Conservation (phyloP, 2,113 vertebrate genomes). For the Climacteris rufus region DNA sequence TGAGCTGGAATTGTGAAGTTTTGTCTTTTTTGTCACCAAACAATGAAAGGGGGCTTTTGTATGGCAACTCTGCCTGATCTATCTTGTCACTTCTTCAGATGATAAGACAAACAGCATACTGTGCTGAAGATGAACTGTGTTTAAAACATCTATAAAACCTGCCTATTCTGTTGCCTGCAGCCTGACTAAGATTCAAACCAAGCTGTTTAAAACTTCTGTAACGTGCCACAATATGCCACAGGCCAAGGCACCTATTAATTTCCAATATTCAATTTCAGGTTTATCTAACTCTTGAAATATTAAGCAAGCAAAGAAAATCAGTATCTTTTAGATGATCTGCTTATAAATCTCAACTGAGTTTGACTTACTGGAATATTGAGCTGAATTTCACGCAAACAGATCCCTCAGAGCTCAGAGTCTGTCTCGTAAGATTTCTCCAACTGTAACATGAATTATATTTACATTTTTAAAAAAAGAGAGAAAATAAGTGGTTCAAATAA, state of each 20-base stretch:
- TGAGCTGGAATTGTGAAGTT: background rate
- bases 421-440: background rate
- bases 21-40: background rate
- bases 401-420: background rate
- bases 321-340: background rate
- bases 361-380: background rate
- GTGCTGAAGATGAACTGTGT: background rate
- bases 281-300: background rate
- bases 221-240: background rate
- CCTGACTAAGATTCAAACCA: background rate
- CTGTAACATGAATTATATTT: background rate
- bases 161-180: background rate
- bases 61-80: background rate
- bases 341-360: background rate
- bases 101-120: background rate
- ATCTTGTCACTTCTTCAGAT: background rate
- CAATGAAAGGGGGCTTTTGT: background rate
- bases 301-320: background rate
- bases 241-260: background rate
- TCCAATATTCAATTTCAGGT: background rate
- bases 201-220: background rate
- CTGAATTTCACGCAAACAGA: background rate
- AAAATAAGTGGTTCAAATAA: background rate
- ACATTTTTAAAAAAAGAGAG: background rate
- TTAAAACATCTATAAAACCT: background rate